A percentile compares a stretch with the other conserved stretches of the same genome.
phyloP scores from a whole-genome alignment of 2,888 invertebrate species.

The Aspidiotus destructor region DNA sequence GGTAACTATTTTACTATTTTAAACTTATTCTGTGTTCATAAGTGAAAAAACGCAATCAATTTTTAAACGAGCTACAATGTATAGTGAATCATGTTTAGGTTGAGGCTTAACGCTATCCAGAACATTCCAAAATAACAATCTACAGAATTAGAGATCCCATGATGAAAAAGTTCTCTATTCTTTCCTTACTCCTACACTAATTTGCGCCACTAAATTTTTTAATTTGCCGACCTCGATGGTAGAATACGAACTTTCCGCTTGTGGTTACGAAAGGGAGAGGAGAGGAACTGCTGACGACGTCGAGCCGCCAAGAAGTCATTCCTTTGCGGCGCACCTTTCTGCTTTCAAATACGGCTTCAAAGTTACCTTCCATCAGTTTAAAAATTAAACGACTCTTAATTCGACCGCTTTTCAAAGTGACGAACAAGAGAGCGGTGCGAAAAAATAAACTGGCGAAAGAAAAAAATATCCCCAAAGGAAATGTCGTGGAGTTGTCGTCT shows the following conservation, averaged over 20 bases:
- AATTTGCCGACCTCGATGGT: neutral
- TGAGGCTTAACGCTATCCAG: too few species aligned
- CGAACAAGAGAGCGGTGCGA: too few species aligned
- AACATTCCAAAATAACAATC: too few species aligned
- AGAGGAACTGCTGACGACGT: neutral
- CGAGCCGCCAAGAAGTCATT: neutral
- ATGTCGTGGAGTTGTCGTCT: too few species aligned
- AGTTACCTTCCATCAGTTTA: neutral
- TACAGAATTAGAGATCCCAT: too few species aligned
- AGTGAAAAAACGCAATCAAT: too few species aligned
- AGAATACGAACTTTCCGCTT: neutral
- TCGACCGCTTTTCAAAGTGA: neutral
- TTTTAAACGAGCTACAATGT: too few species aligned
- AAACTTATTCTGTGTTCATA: too few species aligned
- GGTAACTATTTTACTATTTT: constrained; percentile 38
- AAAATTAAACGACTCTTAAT: neutral
- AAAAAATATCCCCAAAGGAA: too few species aligned
- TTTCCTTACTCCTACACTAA: neutral
- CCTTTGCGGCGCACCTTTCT: neutral
- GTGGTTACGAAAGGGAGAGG: neutral
- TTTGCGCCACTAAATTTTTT: neutral
- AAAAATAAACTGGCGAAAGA: too few species aligned
- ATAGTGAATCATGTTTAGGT: too few species aligned
- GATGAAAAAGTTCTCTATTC: too few species aligned
- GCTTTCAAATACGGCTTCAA: neutral